These are phyloP conservation scores for Dermolepida albohirtum DNA, from an alignment of 2,888 invertebrate species.

Conservation along the genomic window DNA sequence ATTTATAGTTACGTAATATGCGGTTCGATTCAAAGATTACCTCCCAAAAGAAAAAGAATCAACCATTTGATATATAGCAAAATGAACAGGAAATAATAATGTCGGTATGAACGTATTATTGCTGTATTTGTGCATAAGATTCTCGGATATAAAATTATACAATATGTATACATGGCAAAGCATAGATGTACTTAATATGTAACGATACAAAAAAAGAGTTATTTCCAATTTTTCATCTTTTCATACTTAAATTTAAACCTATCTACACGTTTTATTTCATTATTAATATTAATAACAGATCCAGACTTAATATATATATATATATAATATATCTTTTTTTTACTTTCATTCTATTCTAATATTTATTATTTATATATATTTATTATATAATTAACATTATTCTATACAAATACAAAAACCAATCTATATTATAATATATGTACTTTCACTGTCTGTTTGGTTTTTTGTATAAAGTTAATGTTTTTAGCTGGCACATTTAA, in stretches of 20 bases:
- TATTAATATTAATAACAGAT: slow-evolving; percentile 34
- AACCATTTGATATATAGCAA: too few species aligned
- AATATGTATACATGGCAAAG: slow-evolving; percentile 27
- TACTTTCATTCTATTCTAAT: slow-evolving; percentile 39
- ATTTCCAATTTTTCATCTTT: slow-evolving; percentile 1
- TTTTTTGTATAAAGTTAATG: slow-evolving; percentile 35
- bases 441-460: slow-evolving; percentile 40
- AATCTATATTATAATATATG: slow-evolving; percentile 32
- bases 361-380: slow-evolving; percentile 39
- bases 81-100: slow-evolving; percentile 1
- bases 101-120: slow-evolving; percentile 39
- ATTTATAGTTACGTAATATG: too few species aligned
- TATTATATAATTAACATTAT: slow-evolving; percentile 43
- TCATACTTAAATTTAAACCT: slow-evolving; percentile 33
- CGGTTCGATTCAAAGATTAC: too few species aligned
- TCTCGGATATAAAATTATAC: slow-evolving; percentile 19
- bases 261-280: slow-evolving; percentile 39
- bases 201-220: background rate
- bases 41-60: too few species aligned
- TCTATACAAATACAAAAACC: slow-evolving; percentile 42
- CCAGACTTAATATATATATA: slow-evolving; percentile 39
- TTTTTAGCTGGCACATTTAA: slow-evolving; percentile 31
- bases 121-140: slow-evolving; percentile 43
- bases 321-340: slow-evolving; percentile 36
- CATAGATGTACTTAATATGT: slow-evolving; percentile 27